A percentile compares a stretch with the other conserved stretches of the same genome.
Conservation (phyloP, 2,888 invertebrate genomes). For the Eucriotettix oculatus region DNA sequence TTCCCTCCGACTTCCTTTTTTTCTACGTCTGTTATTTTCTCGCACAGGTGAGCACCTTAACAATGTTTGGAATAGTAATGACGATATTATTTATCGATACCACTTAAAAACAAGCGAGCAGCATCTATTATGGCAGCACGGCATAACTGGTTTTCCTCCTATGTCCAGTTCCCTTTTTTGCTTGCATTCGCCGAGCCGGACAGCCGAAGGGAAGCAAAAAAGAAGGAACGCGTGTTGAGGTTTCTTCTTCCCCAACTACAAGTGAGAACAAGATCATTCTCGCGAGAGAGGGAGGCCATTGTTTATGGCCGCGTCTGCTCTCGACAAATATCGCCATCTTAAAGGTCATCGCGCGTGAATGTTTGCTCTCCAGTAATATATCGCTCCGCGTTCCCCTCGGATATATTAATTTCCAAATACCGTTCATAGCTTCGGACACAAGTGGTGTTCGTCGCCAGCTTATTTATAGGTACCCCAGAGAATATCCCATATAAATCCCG, state of each 20-base stretch:
- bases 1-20: slow-evolving; percentile 1
- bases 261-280: not conserved
- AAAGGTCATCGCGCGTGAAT: too few species aligned
- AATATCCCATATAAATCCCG: too few species aligned
- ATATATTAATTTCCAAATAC: too few species aligned
- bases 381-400: too few species aligned
- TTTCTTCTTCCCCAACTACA: not conserved
- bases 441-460: too few species aligned
- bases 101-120: slow-evolving; percentile 7
- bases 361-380: too few species aligned
- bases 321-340: too few species aligned
- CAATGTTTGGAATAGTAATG: slow-evolving; percentile 13
- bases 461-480: too few species aligned
- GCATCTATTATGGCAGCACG: not conserved
- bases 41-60: slow-evolving; percentile 4
- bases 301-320: too few species aligned
- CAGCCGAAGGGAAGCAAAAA: not conserved
- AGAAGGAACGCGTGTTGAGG: not conserved
- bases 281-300: not conserved
- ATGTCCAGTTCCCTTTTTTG: not conserved
- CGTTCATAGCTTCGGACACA: too few species aligned
- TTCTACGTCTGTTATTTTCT: not conserved
- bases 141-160: not conserved
- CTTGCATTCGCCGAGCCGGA: not conserved
- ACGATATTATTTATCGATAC: slow-evolving; percentile 10